Evolutionary conservation across 2,888 invertebrate genomes (phyloP), one percentile per base, ranked within the genome.

Genomic region (Bugulina stolonifera): DNA sequence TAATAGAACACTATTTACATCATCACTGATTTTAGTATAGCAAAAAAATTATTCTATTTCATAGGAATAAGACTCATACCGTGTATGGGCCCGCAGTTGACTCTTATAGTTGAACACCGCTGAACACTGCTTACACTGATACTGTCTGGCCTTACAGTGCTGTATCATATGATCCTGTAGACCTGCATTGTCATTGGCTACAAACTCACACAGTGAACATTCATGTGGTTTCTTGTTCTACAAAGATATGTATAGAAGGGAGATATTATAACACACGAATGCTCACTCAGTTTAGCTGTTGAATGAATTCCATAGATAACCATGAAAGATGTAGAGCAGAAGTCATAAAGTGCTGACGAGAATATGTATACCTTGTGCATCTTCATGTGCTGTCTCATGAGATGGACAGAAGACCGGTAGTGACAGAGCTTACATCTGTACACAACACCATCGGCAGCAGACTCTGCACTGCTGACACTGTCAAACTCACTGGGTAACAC

Each of bases 81-180:
- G 25, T 27, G 64, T 81, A 75, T 83, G 83, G 18, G 81, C 81
- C n/a, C 82, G 74, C n/a, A 82, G 76, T 71, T 81, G 81, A 74
- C 81, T 82, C 76, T 82, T 83, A 75, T 82, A 81, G 75, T 81
- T 80, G 73, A 83, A 82, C 27, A 76, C 77, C 22, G 79, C 77
- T 27, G 79, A 75, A 75, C 82, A 83, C 32, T 79, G 74, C 73
- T 81, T 82, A 75, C 83, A 82, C 73, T 80, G 80, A 71, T 81
- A 82, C 1, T 80, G 80, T 34, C 81, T 76, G 22, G 80, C 78
- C 75, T 82, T 82, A 75, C 82, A 82, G 73, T 83, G 83, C 73
- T 81, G 80, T 14, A 83, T 79, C 81, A 82, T 82, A 73, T 82
- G 82, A 58, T 80, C 79, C 69, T 83, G 82, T 25, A 83, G 74